A percentile compares a stretch with the other conserved stretches of the same genome.
Evolutionary conservation across 2,888 invertebrate species (phyloP).

Genomic region (Elegia similella): DNA sequence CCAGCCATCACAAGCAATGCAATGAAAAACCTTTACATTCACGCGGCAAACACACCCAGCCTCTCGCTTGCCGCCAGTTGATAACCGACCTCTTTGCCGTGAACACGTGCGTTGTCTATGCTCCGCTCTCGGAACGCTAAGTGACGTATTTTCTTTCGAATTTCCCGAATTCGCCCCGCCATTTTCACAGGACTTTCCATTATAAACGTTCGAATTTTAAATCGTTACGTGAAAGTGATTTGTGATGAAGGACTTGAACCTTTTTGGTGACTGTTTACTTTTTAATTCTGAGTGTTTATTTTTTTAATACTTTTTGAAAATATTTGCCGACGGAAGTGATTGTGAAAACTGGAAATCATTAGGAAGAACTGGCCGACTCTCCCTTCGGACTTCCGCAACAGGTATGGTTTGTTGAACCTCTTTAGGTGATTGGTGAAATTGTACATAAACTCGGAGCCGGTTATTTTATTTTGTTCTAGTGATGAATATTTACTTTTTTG

Average conservation of each 20-base stretch:
- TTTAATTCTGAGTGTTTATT: conserved; percentile 24
- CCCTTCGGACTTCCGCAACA: conserved; percentile 56
- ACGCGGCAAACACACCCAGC: conserved; percentile 51
- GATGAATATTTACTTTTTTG: not conserved
- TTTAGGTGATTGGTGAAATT: conserved; percentile 28
- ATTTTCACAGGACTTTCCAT: not conserved
- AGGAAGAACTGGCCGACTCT: conserved; percentile 60
- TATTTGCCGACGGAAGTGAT: conserved; percentile 41
- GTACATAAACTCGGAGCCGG: conserved; percentile 18
- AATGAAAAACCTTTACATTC: conserved; percentile 36
- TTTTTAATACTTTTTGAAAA: conserved; percentile 22
- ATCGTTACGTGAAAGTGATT: conserved; percentile 20
- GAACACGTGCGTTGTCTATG: conserved; percentile 41
- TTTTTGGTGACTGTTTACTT: conserved; percentile 24
- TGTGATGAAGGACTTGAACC: conserved; percentile 26
- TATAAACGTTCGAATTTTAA: conserved; percentile 2
- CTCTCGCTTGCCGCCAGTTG: conserved; percentile 61
- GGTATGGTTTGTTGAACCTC: conserved; percentile 44
- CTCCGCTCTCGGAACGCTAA: conserved; percentile 19
- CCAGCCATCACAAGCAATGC: conserved; percentile 18
- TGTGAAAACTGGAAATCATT: conserved; percentile 61
- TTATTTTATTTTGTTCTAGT: not conserved
- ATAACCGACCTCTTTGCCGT: conserved; percentile 58
- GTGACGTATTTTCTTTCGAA: conserved; percentile 26
- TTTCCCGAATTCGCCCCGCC: conserved; percentile 17